Percentiles rank a stretch among this genome's conserved stretches.
These are phyloP conservation scores for Dicyrtoma fusca DNA, from an alignment of 2,888 invertebrate genomes.

Conservation along the genomic window DNA sequence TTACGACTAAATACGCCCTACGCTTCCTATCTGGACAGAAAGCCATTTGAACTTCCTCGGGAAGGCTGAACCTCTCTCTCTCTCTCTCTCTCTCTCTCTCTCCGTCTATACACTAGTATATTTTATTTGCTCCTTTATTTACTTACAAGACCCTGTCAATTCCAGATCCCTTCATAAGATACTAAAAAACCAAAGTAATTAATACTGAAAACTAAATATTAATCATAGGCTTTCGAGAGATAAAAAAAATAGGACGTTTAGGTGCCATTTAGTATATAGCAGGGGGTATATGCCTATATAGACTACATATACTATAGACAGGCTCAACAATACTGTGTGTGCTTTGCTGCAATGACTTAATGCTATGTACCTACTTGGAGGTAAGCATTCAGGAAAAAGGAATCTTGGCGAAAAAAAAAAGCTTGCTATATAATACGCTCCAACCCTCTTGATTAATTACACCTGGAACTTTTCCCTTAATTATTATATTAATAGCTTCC, in stretches of 20 bases:
- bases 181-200: not conserved
- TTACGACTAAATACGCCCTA: not conserved
- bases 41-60: not conserved
- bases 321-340: too few relatives aligned
- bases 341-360: too few relatives aligned
- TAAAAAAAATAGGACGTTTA: too few relatives aligned
- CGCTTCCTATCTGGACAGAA: not conserved
- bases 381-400: too few relatives aligned
- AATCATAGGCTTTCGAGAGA: too few relatives aligned
- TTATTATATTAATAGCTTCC: conserved; percentile 9
- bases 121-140: not conserved
- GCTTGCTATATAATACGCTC: not conserved
- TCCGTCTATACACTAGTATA: too few relatives aligned
- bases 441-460: conserved; percentile 9
- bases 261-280: too few relatives aligned
- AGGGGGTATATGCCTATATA: too few relatives aligned
- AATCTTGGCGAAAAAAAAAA: conserved; percentile 1
- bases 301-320: too few relatives aligned
- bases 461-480: not conserved
- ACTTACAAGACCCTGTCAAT: not conserved
- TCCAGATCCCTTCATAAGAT: not conserved
- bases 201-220: too few relatives aligned
- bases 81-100: not conserved
- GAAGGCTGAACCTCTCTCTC: not conserved
- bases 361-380: too few relatives aligned